Base-by-base conservation (phyloP, 2,797 vertebrate genomes). In the Bovichtus variegatus region DNA sequence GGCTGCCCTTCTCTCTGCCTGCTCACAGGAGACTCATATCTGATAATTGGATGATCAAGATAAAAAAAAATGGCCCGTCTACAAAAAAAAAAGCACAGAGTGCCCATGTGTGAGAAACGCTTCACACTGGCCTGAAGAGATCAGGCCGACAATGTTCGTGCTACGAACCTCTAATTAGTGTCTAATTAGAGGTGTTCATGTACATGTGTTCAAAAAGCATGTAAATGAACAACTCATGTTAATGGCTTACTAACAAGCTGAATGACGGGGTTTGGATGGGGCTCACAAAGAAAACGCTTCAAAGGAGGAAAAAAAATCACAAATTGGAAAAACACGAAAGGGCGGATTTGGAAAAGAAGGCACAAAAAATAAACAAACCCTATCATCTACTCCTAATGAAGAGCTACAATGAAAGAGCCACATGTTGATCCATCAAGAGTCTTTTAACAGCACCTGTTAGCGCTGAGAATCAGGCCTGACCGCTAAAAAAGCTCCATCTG, bases 241-340 rank as follows among this genome's bases (percentile, higher is more conserved):
- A 95, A 95, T 95, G 87, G 87, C 89, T 93, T 93, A 91, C 93
- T 93, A 94, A 95, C 92, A 92, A 93, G 87, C 86, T 73, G 76
- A 75, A 81, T 86, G 91, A 91, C 88, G 93, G 90, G 85, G 87
- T 84, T 92, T 95, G 94, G 94, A 94, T 36, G 4, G 63, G 51
- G 54, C 90, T 92, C 92, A 93, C 84, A 93, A 80, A 81, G 83
- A 82, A 80, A 80, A 53, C 13, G 71, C 75, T 82, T 83, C 75
- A 75, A 50, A 83, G 81, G 82, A 83, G 81, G 82, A 80, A 72
- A 89, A 82, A 58, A 80, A 79, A 74, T 58, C 74, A 78, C 75
- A 85, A 87, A 61, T 59, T 89, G 83, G 86, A 91, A 85, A 69
- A 72, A 80, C 83, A 82, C 79, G 16, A 89, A 90, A 92, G 84